Conservation (phyloP, 2,888 invertebrate species). For the Chloromyia formosa region DNA sequence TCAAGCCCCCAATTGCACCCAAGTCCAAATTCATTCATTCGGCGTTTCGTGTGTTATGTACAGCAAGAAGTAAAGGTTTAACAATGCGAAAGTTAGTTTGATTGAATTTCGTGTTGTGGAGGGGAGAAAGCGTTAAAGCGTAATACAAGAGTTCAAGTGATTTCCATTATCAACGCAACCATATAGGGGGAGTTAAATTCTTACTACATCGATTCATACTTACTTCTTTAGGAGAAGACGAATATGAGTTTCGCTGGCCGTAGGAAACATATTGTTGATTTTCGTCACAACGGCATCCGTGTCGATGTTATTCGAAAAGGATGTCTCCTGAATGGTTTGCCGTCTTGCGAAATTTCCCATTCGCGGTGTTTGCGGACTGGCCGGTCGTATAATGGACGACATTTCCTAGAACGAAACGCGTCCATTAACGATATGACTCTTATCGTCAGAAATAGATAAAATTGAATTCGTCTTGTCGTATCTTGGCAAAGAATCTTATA, state of each 20-base stretch:
- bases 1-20: background rate
- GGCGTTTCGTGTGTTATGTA: constrained; percentile 6
- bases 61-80: constrained; percentile 18
- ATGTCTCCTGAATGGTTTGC: constrained; percentile 68
- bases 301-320: constrained; percentile 71
- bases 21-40: background rate
- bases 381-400: constrained; percentile 58
- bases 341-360: constrained; percentile 56
- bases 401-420: constrained; percentile 57
- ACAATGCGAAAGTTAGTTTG: constrained; percentile 28
- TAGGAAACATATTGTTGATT: constrained; percentile 89
- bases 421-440: constrained; percentile 15
- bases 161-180: constrained; percentile 24
- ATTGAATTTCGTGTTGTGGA: constrained; percentile 10
- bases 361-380: constrained; percentile 55
- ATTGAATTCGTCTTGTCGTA: too few relatives aligned
- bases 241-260: constrained; percentile 88
- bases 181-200: background rate
- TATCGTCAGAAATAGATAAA: background rate
- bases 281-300: constrained; percentile 80
- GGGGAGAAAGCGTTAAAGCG: constrained; percentile 50
- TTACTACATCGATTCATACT: constrained; percentile 62
- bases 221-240: constrained; percentile 88
- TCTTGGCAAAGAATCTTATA: background rate
- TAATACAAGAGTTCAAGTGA: constrained; percentile 45